phyloP scores from a whole-genome alignment of 2,888 invertebrate species.

The Bellardia pandia region DNA sequence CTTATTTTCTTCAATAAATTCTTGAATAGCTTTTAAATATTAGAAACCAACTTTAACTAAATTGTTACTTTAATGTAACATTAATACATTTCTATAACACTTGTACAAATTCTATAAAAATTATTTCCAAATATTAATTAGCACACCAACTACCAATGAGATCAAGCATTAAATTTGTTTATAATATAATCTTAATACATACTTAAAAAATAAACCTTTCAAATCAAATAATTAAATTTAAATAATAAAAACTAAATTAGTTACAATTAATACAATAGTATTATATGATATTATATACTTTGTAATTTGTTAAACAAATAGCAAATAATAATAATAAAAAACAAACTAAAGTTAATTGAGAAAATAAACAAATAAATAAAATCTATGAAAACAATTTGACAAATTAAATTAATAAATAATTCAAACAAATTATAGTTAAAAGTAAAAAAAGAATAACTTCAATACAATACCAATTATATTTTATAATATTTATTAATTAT shows the following conservation, averaged over 20 bases:
- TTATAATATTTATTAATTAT: slow-evolving; percentile 60
- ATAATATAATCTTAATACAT: slow-evolving; percentile 17
- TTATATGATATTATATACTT: not conserved
- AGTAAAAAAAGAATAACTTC: slow-evolving; percentile 50
- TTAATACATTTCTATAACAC: no score
- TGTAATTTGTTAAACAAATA: slow-evolving; percentile 59
- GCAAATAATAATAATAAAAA: slow-evolving; percentile 49
- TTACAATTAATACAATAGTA: slow-evolving; percentile 34
- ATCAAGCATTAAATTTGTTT: slow-evolving; percentile 2
- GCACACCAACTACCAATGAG: not conserved
- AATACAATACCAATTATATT: slow-evolving; percentile 73
- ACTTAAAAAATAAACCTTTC: slow-evolving; percentile 14
- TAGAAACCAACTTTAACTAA: no score
- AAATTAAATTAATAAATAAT: slow-evolving; percentile 37
- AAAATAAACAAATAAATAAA: slow-evolving; percentile 48
- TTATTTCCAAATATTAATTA: slow-evolving; percentile 22
- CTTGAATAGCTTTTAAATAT: no score
- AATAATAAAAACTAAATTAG: slow-evolving; percentile 47
- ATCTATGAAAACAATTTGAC: slow-evolving; percentile 31
- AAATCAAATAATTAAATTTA: slow-evolving; percentile 3
- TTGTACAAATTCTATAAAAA: not conserved
- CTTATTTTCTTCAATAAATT: no score
- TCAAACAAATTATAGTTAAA: slow-evolving; percentile 63
- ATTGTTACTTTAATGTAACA: no score
- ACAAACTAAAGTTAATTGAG: slow-evolving; percentile 49